phyloP scores from a whole-genome alignment of 37 sponge, comb jelly and placozoan species.

The Axinella damicornis region DNA sequence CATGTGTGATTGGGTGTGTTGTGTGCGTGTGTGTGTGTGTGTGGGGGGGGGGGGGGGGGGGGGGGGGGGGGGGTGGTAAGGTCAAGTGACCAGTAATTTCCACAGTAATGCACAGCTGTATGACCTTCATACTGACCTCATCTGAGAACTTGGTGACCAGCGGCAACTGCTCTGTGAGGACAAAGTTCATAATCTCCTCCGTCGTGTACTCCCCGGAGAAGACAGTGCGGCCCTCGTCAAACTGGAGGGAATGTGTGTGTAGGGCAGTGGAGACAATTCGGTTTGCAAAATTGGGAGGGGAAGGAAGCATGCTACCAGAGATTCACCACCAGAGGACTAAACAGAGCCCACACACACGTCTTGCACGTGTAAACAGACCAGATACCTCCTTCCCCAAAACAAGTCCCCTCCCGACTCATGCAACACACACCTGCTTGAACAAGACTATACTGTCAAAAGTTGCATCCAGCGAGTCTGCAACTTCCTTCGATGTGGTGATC shows the following conservation, averaged over 20 bases:
- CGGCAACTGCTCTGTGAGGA: slow-evolving; percentile 77
- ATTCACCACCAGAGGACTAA: too few relatives aligned
- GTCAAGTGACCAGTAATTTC: background rate
- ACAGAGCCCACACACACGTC: too few relatives aligned
- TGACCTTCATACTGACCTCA: slow-evolving; percentile 78
- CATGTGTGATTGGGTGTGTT: too few relatives aligned
- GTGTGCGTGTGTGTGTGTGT: too few relatives aligned
- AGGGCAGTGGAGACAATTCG: too few relatives aligned
- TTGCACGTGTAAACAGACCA: too few relatives aligned
- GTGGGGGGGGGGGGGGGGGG: too few relatives aligned
- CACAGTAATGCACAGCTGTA: background rate
- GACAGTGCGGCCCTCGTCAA: slow-evolving; percentile 81
- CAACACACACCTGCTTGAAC: slow-evolving; percentile 60
- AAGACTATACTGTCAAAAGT: slow-evolving; percentile 58
- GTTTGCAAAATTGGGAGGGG: slow-evolving; percentile 2
- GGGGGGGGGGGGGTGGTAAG: too few relatives aligned
- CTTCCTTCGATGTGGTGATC: slow-evolving; percentile 56
- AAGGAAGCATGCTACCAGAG: background rate
- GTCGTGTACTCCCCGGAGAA: slow-evolving; percentile 70
- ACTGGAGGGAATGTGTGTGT: slow-evolving; percentile 52
- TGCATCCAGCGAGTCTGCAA: slow-evolving; percentile 68
- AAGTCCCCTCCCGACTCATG: too few relatives aligned
- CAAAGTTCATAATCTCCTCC: slow-evolving; percentile 76
- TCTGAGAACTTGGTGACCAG: slow-evolving; percentile 87
- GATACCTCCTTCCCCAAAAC: too few relatives aligned